Percentiles rank a stretch among this genome's conserved stretches.
Conservation (phyloP, 2,888 invertebrate genomes). For the Agrilus biguttatus region DNA sequence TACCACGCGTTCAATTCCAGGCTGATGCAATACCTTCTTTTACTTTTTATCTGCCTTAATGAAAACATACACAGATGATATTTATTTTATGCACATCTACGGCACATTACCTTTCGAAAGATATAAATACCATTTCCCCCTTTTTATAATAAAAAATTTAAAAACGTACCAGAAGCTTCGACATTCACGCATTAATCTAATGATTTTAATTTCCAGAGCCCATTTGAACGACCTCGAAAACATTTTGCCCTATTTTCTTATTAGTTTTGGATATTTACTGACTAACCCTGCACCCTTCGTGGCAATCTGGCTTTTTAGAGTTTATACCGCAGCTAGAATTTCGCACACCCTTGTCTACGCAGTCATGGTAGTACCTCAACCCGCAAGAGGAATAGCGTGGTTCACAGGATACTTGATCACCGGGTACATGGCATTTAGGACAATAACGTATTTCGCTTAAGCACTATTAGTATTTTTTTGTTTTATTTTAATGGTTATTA, state of each 20-base stretch:
- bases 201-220: constrained; percentile 31
- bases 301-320: constrained; percentile 37
- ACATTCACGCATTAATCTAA: too few species aligned
- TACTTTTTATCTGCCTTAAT: too few species aligned
- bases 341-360: constrained; percentile 51
- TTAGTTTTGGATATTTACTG: constrained; percentile 44
- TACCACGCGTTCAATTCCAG: too few species aligned
- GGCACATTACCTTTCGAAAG: too few species aligned
- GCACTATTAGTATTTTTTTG: too few species aligned
- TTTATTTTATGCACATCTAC: too few species aligned
- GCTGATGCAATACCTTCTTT: too few species aligned
- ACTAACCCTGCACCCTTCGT: constrained; percentile 38
- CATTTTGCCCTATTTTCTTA: constrained; percentile 47
- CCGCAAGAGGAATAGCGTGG: constrained; percentile 18
- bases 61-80: too few species aligned
- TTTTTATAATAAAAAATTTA: too few species aligned
- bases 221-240: constrained; percentile 62
- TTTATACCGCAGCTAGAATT: constrained; percentile 39
- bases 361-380: constrained; percentile 43
- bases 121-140: too few species aligned
- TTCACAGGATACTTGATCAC: constrained; percentile 15
- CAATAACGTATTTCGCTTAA: constrained; percentile 5
- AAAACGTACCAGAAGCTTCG: too few species aligned
- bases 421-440: constrained; percentile 16
- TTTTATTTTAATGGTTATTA: too few species aligned